phyloP scores from a whole-genome alignment of 2,888 invertebrate species.

The Cheilosia variabilis region DNA sequence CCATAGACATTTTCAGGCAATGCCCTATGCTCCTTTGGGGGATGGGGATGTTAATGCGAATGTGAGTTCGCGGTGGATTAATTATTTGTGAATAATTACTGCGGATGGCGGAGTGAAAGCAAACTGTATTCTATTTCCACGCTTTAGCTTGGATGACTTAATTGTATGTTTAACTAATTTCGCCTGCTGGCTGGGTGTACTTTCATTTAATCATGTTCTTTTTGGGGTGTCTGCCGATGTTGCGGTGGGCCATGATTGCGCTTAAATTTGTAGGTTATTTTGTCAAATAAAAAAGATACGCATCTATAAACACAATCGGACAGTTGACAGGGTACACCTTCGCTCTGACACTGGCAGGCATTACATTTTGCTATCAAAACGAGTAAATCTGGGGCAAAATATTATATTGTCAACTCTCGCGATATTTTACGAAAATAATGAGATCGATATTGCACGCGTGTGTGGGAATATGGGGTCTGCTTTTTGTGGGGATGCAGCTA shows the following conservation, averaged over 20 bases:
- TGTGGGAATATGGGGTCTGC: not conserved
- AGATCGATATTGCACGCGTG: slow-evolving; percentile 4
- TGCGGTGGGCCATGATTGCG: not conserved
- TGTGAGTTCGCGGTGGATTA: slow-evolving; percentile 53
- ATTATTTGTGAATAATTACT: slow-evolving; percentile 75
- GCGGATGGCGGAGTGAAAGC: slow-evolving; percentile 53
- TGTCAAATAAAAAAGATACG: slow-evolving; percentile 9
- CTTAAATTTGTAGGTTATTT: not conserved
- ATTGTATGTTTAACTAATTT: slow-evolving; percentile 48
- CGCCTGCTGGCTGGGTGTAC: slow-evolving; percentile 2
- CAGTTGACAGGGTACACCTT: slow-evolving; percentile 13
- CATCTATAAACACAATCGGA: slow-evolving; percentile 20
- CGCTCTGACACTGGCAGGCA: slow-evolving; percentile 2
- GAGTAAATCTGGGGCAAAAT: slow-evolving; percentile 18
- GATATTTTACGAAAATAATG: slow-evolving; percentile 11
- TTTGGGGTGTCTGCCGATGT: not conserved
- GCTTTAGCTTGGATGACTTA: slow-evolving; percentile 34
- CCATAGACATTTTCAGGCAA: slow-evolving; percentile 63
- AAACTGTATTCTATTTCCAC: slow-evolving; percentile 49
- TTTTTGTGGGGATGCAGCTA: not conserved
- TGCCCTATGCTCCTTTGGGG: slow-evolving; percentile 51
- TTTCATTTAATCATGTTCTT: not conserved
- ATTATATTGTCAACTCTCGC: slow-evolving; percentile 9
- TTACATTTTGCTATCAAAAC: slow-evolving; percentile 9
- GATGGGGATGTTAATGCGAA: slow-evolving; percentile 33